Percentiles rank a stretch among this genome's conserved stretches.
These are phyloP conservation scores for Noctua pronuba DNA, from an alignment of 2,888 invertebrate species.

Conservation along the genomic window DNA sequence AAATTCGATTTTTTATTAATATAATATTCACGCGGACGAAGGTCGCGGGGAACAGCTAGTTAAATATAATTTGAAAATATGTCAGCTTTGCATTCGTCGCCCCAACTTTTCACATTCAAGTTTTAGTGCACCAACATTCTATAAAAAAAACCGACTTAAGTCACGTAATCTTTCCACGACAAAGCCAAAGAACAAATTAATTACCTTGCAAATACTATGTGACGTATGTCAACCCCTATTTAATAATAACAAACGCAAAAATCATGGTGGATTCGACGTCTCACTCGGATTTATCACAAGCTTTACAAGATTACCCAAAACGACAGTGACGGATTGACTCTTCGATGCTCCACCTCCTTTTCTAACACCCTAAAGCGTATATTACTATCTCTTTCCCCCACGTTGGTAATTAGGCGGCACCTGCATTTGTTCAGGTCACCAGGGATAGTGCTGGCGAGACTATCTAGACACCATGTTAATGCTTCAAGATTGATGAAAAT, in stretches of 20 bases:
- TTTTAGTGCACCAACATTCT: no score
- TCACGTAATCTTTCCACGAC: constrained; percentile 16
- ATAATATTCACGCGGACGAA: no score
- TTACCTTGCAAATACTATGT: constrained; percentile 64
- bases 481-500: constrained; percentile 85
- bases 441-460: constrained; percentile 81
- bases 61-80: no score
- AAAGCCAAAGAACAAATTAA: constrained; percentile 31
- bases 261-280: constrained; percentile 81
- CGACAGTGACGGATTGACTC: constrained; percentile 89
- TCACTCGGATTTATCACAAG: constrained; percentile 85
- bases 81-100: not conserved
- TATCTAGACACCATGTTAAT: constrained; percentile 87
- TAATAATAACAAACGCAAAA: constrained; percentile 83
- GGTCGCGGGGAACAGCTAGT: no score
- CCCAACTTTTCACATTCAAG: not conserved
- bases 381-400: constrained; percentile 72
- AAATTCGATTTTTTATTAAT: no score
- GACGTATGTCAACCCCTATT: constrained; percentile 77
- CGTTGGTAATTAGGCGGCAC: constrained; percentile 85
- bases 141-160: not conserved
- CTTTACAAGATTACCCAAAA: constrained; percentile 87
- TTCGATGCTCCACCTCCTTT: constrained; percentile 71
- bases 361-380: constrained; percentile 66
- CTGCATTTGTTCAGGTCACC: constrained; percentile 87